Base-by-base conservation (phyloP, 2,113 vertebrate genomes). In the Syngnathoides biaculeatus region DNA sequence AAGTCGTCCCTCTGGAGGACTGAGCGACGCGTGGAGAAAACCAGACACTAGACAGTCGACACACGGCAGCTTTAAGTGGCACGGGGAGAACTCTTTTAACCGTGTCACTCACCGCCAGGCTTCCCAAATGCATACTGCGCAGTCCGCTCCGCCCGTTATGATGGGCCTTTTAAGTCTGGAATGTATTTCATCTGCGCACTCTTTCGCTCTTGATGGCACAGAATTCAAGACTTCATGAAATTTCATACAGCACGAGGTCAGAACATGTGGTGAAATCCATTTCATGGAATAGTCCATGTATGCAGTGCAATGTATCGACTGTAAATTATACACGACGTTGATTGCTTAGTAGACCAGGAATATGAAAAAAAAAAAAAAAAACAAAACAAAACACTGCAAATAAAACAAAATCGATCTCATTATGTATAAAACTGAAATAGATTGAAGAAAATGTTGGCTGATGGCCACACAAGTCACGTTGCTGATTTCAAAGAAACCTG, bases 401-500 rank as follows among this genome's bases (percentile, higher is more conserved):
- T 69, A 79, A 77, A 82, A 72, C 67, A 66, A 47, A 27, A 67
- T 71, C 71, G 75, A 68, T 79, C 61, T 73, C 68, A 65, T 75
- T 65, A 67, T 56, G 24, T 55, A 75, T 67, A 72, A 76, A 82
- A 79, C 74, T 68, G 65, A 78, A 73, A 73, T 58, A 68, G 72
- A 83, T 82, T 82, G 76, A 85, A 85, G 82, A 84, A 79, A 65
- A 83, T 85, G 85, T 83, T 43, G 68, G 75, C 78, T 83, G 78
- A 86, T 86, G 89, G 85, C 79, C 87, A 83, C 69, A 81, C 82
- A 77, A 88, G 89, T 87, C 85, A 82, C 82, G 81, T 80, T 81
- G 80, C 83, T 84, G 86, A 85, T 89, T 89, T 91, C 81, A 68
- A 68, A 85, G 90, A 90, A 90, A 89, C 86, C 87, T 84, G 79